phyloP scores from a whole-genome alignment of 2,797 vertebrate genomes.

The Pyrocephalus nanus region DNA sequence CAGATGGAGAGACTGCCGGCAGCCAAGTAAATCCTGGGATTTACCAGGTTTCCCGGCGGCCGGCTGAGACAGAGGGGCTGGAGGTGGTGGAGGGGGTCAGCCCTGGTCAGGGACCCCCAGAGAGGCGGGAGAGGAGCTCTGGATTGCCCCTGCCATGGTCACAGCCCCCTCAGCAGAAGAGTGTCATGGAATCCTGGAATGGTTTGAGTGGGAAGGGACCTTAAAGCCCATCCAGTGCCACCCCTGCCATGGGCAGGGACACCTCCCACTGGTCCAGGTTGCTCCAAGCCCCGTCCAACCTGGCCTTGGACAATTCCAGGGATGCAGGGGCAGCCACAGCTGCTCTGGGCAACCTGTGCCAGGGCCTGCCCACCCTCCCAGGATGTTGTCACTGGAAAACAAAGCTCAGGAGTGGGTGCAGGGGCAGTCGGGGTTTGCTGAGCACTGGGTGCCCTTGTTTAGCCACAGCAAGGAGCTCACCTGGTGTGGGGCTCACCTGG shows the following conservation, averaged over 20 bases:
- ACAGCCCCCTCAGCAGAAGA: neutral
- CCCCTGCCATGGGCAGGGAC: neutral
- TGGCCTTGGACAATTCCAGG: neutral
- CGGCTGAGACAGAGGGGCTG: neutral
- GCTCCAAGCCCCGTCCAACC: neutral
- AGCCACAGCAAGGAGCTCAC: neutral
- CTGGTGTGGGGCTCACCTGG: neutral
- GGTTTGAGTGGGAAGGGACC: neutral
- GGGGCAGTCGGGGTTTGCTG: neutral
- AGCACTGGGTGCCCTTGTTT: neutral
- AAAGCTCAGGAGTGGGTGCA: neutral
- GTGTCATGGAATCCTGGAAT: neutral
- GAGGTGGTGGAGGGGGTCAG: neutral
- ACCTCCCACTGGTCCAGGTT: neutral
- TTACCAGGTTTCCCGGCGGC: no score
- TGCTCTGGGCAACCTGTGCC: no score
- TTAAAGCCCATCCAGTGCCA: neutral
- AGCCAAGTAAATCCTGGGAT: neutral
- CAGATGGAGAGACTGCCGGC: neutral
- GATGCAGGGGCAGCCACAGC: no score
- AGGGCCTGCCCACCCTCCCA: neutral
- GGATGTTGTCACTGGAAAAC: no score
- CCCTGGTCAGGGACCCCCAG: neutral
- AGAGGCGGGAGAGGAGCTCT: neutral
- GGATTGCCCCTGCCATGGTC: neutral